Evolutionary conservation across 2,888 invertebrate genomes (phyloP), one percentile per base, ranked within the genome.

Genomic region (Nemotelus nigrinus): DNA sequence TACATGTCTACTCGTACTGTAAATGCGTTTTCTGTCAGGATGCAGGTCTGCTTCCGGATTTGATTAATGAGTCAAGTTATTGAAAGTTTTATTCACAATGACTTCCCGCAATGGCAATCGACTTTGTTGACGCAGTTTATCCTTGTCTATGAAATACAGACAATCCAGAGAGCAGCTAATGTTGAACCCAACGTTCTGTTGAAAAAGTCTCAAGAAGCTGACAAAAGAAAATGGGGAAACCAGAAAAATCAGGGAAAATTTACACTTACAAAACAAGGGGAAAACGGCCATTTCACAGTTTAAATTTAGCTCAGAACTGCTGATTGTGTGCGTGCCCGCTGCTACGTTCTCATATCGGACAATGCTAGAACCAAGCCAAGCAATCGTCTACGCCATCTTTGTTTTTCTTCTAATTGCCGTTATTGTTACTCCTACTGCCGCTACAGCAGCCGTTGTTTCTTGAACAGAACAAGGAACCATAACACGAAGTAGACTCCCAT

Each of bases 291-390:
- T 70, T 77, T 64, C 63, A 77, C 76, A 77, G 75, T 77, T 79
- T 79, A 79, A 75, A 70, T 79, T 77, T 79, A 79, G 79, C 77
- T 64, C 77, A 63, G 71, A 45, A 47, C 43, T 43, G 48, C 47
- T 39, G 39, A 48, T 60, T 47, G 63, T 74, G 63, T 74, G 74
- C 48, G 74, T 48, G 48, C 43, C 39, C 74, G 60, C 7, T 7
- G 74, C 60, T 50, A 63, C 60, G 63, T 48, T 74, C 57, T 72
- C 25, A 25, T 25, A 25, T 25, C 25, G 25, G 25, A 48, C 74
- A 48, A 60, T 74, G 63, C 39, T 48, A 39, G 60, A 25, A 25
- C 60, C 45, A 43, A 55, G 70, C 53, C 10, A 44, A 43, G 4
- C 25, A 50, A 41, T 53, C 43, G 55, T 43, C 4, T 55, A 55